A percentile compares a stretch with the other conserved stretches of the same genome.
Conservation (phyloP, 2,888 invertebrate species). For the Clitarchus hookeri region DNA sequence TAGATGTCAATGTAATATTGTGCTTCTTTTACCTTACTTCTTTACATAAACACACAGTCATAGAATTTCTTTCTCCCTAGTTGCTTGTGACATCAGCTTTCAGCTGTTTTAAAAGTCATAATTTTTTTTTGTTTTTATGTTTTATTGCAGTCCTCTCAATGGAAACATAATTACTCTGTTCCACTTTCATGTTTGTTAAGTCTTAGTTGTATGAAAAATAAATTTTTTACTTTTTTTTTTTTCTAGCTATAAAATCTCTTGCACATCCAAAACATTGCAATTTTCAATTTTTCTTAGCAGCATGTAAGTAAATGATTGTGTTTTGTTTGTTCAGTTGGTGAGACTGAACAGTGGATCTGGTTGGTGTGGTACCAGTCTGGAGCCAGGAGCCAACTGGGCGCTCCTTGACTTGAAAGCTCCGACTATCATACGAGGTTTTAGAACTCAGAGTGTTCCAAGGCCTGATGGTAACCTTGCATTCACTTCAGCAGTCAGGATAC, state of each 20-base stretch:
- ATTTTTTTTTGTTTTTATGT: too few species aligned
- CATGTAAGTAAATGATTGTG: neutral
- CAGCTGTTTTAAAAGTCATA: too few species aligned
- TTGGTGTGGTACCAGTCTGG: conserved; percentile 87
- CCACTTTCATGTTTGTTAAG: too few species aligned
- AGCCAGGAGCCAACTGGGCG: conserved; percentile 89
- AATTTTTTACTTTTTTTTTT: too few species aligned
- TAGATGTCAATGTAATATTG: too few species aligned
- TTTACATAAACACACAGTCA: too few species aligned
- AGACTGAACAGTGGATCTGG: conserved; percentile 82
- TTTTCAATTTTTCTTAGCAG: neutral
- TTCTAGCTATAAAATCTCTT: neutral
- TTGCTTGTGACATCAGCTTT: too few species aligned
- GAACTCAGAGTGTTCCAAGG: conserved; percentile 86
- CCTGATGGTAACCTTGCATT: conserved; percentile 84
- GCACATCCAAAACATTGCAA: neutral
- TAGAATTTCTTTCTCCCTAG: too few species aligned
- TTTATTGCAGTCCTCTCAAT: too few species aligned
- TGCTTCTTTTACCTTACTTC: too few species aligned
- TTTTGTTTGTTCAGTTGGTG: conserved; percentile 65
- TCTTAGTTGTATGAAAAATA: too few species aligned
- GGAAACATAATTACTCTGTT: too few species aligned
- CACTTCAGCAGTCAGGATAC: conserved; percentile 84
- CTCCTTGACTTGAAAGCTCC: conserved; percentile 86
- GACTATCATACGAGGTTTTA: conserved; percentile 85